A percentile compares a stretch with the other conserved stretches of the same genome.
Evolutionary conservation across 2,113 vertebrate species (phyloP).

Genomic region (Dasyurus viverrinus): DNA sequence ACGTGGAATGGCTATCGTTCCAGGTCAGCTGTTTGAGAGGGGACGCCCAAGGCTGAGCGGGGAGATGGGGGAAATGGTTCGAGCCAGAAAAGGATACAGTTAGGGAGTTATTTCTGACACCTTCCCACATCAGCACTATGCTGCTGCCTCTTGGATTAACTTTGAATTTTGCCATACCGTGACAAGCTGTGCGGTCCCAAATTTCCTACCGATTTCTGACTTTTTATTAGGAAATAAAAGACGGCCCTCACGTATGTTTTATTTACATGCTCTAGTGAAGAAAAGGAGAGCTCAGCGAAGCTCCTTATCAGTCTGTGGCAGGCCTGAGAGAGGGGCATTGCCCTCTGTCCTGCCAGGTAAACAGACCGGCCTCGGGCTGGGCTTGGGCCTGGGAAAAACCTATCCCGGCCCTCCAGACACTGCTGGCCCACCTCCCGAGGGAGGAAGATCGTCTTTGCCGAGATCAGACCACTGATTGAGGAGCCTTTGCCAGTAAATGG

Average conservation of each 20-base stretch:
- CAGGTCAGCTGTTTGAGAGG: not conserved
- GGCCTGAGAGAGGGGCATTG: constrained; percentile 34
- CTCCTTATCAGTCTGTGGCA: constrained; percentile 50
- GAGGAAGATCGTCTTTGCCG: constrained; percentile 29
- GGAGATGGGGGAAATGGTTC: not conserved
- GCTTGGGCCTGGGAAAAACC: constrained; percentile 11
- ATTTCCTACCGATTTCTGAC: constrained; percentile 14
- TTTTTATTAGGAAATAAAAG: constrained; percentile 38
- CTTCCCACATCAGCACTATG: constrained; percentile 18
- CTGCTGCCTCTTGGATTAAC: not conserved
- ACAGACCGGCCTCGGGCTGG: not conserved
- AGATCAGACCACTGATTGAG: not conserved
- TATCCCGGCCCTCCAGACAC: not conserved
- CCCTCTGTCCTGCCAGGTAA: constrained; percentile 44
- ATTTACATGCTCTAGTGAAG: not conserved
- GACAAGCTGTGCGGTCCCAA: not conserved
- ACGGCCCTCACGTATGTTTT: constrained; percentile 34
- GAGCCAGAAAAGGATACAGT: constrained; percentile 3
- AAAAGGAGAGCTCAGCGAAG: constrained; percentile 12
- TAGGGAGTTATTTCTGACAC: constrained; percentile 5
- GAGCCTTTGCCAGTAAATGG: constrained; percentile 14
- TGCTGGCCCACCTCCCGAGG: constrained; percentile 4
- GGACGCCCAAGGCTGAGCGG: not conserved
- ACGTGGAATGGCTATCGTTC: not conserved
- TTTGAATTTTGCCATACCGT: not conserved